A percentile compares a stretch with the other conserved stretches of the same genome.
Evolutionary conservation across 2,113 vertebrate genomes (phyloP).

Genomic region (Pristiophorus japonicus): DNA sequence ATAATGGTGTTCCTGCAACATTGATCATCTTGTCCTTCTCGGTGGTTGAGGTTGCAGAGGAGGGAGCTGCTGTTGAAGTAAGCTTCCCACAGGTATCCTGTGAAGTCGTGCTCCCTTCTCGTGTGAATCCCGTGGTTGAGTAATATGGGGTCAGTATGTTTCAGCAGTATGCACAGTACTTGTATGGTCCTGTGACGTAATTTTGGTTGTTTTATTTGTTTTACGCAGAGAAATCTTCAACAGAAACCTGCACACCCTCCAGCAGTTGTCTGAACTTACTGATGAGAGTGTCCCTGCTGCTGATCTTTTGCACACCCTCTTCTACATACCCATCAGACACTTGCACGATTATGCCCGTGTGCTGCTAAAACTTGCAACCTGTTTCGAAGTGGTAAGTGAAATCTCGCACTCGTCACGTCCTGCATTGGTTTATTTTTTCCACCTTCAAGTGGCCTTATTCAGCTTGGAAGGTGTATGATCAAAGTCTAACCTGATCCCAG

Average conservation of each 20-base stretch:
- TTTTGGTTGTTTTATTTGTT: neutral
- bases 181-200: neutral
- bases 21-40: too few species aligned
- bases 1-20: neutral
- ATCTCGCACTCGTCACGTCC: neutral
- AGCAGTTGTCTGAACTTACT: constrained; percentile 68
- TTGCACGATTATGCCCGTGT: constrained; percentile 79
- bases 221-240: constrained; percentile 75
- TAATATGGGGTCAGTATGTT: neutral
- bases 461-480: neutral
- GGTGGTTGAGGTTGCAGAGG: neutral
- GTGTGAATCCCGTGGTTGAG: neutral
- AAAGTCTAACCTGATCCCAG: neutral
- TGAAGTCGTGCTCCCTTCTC: neutral
- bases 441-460: neutral
- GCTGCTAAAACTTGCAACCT: constrained; percentile 84
- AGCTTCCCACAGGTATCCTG: neutral
- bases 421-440: neutral
- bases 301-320: constrained; percentile 73
- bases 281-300: constrained; percentile 66
- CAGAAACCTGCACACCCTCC: constrained; percentile 77
- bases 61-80: neutral
- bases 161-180: neutral
- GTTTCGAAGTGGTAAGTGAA: constrained; percentile 84
- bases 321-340: constrained; percentile 77